Base-by-base conservation (phyloP, 2,888 invertebrate genomes). In the Corbicula japonica region DNA sequence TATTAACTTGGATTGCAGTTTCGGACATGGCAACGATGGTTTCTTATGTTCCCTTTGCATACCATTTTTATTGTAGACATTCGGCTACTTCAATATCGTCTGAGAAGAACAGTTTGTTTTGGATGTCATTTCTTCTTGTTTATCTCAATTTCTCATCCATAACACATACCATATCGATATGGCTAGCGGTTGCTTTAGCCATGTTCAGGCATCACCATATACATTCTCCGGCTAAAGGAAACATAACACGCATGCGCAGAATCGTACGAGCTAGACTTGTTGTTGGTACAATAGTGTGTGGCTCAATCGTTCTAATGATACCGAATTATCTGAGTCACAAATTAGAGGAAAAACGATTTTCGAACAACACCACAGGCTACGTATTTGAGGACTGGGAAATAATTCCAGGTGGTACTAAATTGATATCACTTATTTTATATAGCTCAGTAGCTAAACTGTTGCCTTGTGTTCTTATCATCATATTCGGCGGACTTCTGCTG, bases 401-500 rank as follows among this genome's bases (percentile, higher is more conserved):
- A 30, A 88, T 86, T 2, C 84, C 87, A 0, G 44, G 71, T 0
- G 61, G 80, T 10, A 84, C 85, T 12, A 79, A 88, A 6, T 72
- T 87, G 30, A 46, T 88, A 75, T 97, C 97, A 91, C 97, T 98
- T 93, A 97, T 97, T 96, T 96, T 98, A 89, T 98, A 98, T 93
- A 96, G 97, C 93, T 97, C 98, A 12, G 96, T 98, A 81, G 96
- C 98, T 86, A 98, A 98, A 94, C 94, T 98, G 69, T 96, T 98
- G 84, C 98, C 98, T 4, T 97, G 98, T 92, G 95, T 97, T 75
- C 96, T 97, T 0, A 94, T 98, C 74, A 98, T 97, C 0, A 95
- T 97, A 12, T 93, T 94, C 72, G 94, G 94, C 1, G 91, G 91
- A 30, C 86, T 94, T n/a, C 86, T 94, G 35, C 72, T 92, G 8